These are phyloP conservation scores for Sphinx pinastri DNA, from an alignment of 2,888 invertebrate genomes.

Conservation along the genomic window DNA sequence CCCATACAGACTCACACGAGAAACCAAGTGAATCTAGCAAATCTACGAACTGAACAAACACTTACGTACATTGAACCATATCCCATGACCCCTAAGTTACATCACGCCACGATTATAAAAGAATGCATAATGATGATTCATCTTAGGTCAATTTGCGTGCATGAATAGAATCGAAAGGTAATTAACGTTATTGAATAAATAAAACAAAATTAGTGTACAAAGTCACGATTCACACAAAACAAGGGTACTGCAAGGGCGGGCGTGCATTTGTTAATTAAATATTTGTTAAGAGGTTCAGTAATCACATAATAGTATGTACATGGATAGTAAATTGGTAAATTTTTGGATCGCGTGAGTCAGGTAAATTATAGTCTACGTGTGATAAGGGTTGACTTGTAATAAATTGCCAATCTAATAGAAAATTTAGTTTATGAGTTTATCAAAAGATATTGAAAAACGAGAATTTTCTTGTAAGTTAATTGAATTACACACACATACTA, in stretches of 20 bases:
- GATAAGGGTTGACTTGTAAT: conserved; percentile 16
- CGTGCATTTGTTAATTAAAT: conserved; percentile 5
- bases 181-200: conserved; percentile 26
- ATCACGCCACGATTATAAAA: background rate
- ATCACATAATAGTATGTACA: background rate
- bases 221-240: conserved; percentile 17
- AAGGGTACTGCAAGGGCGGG: background rate
- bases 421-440: background rate
- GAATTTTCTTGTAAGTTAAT: background rate
- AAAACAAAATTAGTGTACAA: conserved; percentile 7
- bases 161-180: conserved; percentile 12
- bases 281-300: background rate
- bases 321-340: conserved; percentile 7
- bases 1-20: no score
- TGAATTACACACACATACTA: no score
- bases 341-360: conserved; percentile 6
- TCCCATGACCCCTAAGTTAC: background rate
- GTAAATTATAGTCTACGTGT: background rate
- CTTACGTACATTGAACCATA: background rate
- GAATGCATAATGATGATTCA: conserved; percentile 21
- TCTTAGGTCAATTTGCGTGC: conserved; percentile 6
- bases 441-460: background rate
- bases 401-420: conserved; percentile 6
- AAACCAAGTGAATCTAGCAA: no score
- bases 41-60: background rate